phyloP scores from a whole-genome alignment of 2,113 vertebrate genomes.

The Corythornis madagascariensis region DNA sequence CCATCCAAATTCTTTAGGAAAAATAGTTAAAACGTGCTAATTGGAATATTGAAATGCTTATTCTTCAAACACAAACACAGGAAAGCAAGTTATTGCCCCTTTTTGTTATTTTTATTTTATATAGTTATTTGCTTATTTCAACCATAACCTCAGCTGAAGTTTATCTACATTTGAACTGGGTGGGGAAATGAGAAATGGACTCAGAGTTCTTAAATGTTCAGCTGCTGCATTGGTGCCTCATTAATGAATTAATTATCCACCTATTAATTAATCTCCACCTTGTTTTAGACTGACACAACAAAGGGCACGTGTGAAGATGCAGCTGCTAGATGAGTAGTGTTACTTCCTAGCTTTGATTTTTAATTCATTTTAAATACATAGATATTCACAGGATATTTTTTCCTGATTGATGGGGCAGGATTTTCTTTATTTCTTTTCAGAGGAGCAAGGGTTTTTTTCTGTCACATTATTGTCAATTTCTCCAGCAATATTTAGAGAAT shows the following conservation, averaged over 20 bases:
- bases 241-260: background rate
- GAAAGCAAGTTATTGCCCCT: background rate
- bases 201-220: background rate
- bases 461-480: background rate
- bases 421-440: background rate
- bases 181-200: background rate
- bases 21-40: conserved; percentile 19
- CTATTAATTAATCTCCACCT: background rate
- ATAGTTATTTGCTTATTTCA: background rate
- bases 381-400: background rate
- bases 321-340: background rate
- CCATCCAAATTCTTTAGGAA: background rate
- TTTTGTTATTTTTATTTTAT: background rate
- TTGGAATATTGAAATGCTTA: background rate
- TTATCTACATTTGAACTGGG: background rate
- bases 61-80: background rate
- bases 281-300: conserved; percentile 2
- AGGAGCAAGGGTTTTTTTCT: background rate
- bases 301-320: background rate
- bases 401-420: background rate
- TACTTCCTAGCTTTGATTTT: conserved; percentile 2
- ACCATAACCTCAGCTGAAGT: background rate
- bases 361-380: background rate
- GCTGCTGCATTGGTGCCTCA: background rate
- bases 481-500: background rate